phyloP scores from a whole-genome alignment of 2,113 vertebrate genomes.

The Planiliza haematocheilus region DNA sequence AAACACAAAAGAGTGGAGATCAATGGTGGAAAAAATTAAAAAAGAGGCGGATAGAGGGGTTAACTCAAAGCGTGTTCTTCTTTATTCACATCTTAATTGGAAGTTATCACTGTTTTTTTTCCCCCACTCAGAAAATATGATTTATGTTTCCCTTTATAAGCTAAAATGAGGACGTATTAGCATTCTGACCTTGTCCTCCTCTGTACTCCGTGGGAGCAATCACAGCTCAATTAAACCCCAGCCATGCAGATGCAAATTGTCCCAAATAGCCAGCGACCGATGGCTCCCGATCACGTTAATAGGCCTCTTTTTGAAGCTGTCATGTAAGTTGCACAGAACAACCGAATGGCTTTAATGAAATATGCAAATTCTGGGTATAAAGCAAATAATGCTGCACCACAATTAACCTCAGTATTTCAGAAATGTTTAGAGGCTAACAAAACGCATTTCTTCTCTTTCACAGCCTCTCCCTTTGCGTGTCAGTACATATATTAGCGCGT shows the following conservation, averaged over 20 bases:
- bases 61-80: slow-evolving; percentile 23
- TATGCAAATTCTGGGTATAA: slow-evolving; percentile 73
- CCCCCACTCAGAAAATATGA: slow-evolving; percentile 56
- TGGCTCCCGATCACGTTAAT: slow-evolving; percentile 57
- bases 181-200: slow-evolving; percentile 63
- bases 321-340: slow-evolving; percentile 66
- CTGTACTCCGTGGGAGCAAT: slow-evolving; percentile 58
- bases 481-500: background rate
- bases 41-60: slow-evolving; percentile 6
- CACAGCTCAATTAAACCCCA: slow-evolving; percentile 75
- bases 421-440: slow-evolving; percentile 49
- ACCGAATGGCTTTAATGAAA: slow-evolving; percentile 74
- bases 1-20: background rate
- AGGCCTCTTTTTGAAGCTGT: slow-evolving; percentile 64
- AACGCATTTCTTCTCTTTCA: slow-evolving; percentile 17
- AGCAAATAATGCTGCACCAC: slow-evolving; percentile 56
- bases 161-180: slow-evolving; percentile 63
- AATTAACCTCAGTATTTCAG: slow-evolving; percentile 74
- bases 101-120: slow-evolving; percentile 1
- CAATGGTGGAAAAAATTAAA: slow-evolving; percentile 12
- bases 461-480: background rate
- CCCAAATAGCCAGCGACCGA: slow-evolving; percentile 61
- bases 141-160: slow-evolving; percentile 68
- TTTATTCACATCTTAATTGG: slow-evolving; percentile 33
- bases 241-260: slow-evolving; percentile 65